Percentiles rank a stretch among this genome's conserved stretches.
These are phyloP conservation scores for Drosophila oshimai DNA, from an alignment of 1,140 invertebrate genomes.

Conservation along the genomic window DNA sequence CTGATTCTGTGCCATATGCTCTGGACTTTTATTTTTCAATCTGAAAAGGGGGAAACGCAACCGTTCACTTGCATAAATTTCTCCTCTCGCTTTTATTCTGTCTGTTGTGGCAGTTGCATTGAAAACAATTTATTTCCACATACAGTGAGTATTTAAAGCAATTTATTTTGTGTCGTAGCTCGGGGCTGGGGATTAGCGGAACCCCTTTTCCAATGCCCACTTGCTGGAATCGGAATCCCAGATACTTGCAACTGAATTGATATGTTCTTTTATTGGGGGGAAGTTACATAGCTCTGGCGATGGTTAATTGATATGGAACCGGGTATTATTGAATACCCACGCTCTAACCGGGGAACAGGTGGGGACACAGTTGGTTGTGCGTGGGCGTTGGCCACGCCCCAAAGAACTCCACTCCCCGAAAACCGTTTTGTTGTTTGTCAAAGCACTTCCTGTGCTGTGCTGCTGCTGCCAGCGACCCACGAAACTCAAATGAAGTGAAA, in stretches of 20 bases:
- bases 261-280: not conserved
- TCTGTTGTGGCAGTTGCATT: conserved; percentile 60
- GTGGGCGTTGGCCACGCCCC: conserved; percentile 18
- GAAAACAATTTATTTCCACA: conserved; percentile 77
- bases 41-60: conserved; percentile 48
- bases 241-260: conserved; percentile 13
- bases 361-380: conserved; percentile 21
- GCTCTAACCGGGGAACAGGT: conserved; percentile 41
- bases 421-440: conserved; percentile 43
- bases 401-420: conserved; percentile 42
- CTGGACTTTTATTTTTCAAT: conserved; percentile 2
- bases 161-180: conserved; percentile 65
- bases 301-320: conserved; percentile 48
- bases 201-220: conserved; percentile 12
- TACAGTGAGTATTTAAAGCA: conserved; percentile 58
- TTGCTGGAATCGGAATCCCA: not conserved
- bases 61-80: conserved; percentile 71
- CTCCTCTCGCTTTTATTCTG: conserved; percentile 25
- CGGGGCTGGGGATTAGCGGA: conserved; percentile 23
- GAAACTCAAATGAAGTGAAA: conserved; percentile 79
- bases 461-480: conserved; percentile 50
- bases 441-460: conserved; percentile 72
- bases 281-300: not conserved
- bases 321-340: conserved; percentile 6
- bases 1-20: conserved; percentile 21